Evolutionary conservation across 2,797 vertebrate genomes (phyloP).

Genomic region (Platyrinchus mystaceus): DNA sequence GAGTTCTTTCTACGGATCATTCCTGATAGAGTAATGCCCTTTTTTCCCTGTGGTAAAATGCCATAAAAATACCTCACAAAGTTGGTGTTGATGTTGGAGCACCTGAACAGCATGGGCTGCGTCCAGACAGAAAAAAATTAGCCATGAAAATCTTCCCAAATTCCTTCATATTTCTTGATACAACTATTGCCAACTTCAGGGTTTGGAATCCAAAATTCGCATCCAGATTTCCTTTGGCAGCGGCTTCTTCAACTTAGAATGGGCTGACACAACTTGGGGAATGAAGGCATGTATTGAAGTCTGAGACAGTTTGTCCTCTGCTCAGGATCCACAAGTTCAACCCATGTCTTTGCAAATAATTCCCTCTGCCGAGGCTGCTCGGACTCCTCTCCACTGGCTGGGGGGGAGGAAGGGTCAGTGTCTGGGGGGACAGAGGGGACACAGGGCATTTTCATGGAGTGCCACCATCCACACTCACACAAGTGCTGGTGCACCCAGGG

Average conservation of each 20-base stretch:
- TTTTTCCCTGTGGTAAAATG: background rate
- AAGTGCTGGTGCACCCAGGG: background rate
- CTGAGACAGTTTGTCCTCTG: constrained; percentile 6
- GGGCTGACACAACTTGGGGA: background rate
- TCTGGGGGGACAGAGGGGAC: background rate
- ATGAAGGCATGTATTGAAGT: background rate
- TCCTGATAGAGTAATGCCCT: background rate
- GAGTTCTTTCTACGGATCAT: background rate
- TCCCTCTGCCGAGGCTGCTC: background rate
- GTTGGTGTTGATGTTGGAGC: background rate
- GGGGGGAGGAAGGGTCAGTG: background rate
- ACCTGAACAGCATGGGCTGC: background rate
- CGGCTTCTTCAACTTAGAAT: background rate
- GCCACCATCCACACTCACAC: background rate
- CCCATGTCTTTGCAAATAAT: background rate
- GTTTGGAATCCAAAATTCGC: background rate
- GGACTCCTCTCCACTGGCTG: background rate
- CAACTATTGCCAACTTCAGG: background rate
- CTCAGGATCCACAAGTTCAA: constrained; percentile 8
- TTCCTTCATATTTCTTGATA: background rate
- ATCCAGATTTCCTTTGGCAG: constrained; percentile 46
- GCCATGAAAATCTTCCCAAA: background rate
- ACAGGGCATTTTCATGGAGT: background rate
- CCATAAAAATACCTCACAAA: background rate
- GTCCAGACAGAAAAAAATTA: background rate